Percentiles rank a stretch among this genome's conserved stretches.
phyloP scores from a whole-genome alignment of 2,113 vertebrate genomes.

The Heteronetta atricapilla region DNA sequence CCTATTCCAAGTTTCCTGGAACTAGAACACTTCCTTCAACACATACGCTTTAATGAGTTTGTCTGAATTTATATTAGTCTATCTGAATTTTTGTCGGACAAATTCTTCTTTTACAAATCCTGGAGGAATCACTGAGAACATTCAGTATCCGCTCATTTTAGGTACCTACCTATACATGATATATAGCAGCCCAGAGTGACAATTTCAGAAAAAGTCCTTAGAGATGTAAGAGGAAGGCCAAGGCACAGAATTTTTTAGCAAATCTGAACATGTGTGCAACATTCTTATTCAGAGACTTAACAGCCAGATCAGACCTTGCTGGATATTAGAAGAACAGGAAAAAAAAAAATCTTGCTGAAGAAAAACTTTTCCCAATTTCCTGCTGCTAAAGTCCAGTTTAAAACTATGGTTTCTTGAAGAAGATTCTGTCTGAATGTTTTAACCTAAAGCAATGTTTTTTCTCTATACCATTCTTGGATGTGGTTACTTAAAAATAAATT shows the following conservation, averaged over 20 bases:
- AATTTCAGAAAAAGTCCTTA: not conserved
- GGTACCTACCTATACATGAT: not conserved
- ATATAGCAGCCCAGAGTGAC: not conserved
- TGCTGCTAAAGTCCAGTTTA: not conserved
- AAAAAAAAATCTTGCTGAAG: not conserved
- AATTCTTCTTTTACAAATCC: not conserved
- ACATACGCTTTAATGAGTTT: not conserved
- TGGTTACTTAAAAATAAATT: not conserved
- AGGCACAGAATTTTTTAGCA: not conserved
- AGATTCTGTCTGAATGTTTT: constrained; percentile 30
- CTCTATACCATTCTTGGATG: not conserved
- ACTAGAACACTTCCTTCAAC: not conserved
- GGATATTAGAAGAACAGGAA: not conserved
- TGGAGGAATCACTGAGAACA: not conserved
- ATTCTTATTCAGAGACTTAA: not conserved
- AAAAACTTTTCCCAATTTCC: not conserved
- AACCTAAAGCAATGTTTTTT: not conserved
- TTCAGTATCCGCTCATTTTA: not conserved
- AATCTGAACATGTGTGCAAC: not conserved
- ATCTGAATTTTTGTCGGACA: not conserved
- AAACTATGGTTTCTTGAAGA: not conserved
- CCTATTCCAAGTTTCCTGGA: not conserved
- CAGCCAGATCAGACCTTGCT: not conserved
- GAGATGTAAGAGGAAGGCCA: not conserved
- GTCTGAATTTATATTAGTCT: not conserved